Percentiles rank a stretch among this genome's conserved stretches.
Conservation (phyloP, 2,113 vertebrate genomes). For the Phainopepla nitens region DNA sequence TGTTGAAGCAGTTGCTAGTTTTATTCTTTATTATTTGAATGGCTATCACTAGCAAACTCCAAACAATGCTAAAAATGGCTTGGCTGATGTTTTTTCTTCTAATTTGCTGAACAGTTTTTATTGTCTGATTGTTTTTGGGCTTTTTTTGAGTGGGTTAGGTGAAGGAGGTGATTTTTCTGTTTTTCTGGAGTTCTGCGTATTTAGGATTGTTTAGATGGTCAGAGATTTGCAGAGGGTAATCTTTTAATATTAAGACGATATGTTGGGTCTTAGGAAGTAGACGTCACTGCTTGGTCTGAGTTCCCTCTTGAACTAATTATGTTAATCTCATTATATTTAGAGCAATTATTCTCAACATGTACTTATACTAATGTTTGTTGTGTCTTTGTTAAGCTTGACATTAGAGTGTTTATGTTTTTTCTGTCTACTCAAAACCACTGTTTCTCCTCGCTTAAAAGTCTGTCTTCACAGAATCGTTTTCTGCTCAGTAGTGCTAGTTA, state of each 20-base stretch:
- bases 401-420: background rate
- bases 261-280: background rate
- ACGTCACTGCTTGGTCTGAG: background rate
- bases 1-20: background rate
- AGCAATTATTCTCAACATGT: background rate
- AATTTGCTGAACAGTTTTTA: background rate
- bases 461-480: background rate
- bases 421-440: background rate
- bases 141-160: background rate
- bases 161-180: background rate
- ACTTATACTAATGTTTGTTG: background rate
- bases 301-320: constrained; percentile 15
- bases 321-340: background rate
- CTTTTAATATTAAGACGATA: background rate
- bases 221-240: background rate
- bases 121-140: background rate
- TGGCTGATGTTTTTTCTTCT: background rate
- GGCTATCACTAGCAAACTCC: background rate
- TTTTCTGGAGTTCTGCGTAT: background rate
- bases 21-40: background rate
- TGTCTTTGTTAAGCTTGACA: background rate
- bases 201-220: background rate
- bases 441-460: background rate
- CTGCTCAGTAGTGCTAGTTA: background rate
- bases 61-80: background rate